Conservation (phyloP, 2,888 invertebrate species). For the Hanleya hanleyi region DNA sequence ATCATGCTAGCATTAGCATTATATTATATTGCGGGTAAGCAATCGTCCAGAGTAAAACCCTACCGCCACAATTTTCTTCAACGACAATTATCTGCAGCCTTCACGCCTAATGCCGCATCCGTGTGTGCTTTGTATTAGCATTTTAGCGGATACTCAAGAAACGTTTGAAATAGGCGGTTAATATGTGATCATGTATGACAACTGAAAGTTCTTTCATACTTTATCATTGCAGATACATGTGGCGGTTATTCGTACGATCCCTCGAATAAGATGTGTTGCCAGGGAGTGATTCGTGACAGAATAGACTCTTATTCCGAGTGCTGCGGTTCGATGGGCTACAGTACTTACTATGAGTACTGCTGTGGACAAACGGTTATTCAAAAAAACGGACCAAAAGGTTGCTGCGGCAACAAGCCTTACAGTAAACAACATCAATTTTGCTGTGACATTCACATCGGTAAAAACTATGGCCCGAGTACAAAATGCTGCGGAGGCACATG, state of each 20-base stretch:
- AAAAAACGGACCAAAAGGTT: not conserved
- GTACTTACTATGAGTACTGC: not conserved
- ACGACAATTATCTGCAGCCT: too few relatives aligned
- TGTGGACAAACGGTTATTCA: not conserved
- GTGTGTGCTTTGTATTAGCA: too few relatives aligned
- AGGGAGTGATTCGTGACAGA: not conserved
- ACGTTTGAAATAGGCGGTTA: too few relatives aligned
- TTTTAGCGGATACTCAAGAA: too few relatives aligned
- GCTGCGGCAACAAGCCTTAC: not conserved
- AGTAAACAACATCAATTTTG: not conserved
- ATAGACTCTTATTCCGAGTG: not conserved
- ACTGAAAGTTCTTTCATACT: too few relatives aligned
- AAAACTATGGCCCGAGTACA: not conserved
- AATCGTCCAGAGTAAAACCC: too few relatives aligned
- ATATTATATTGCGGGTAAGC: too few relatives aligned
- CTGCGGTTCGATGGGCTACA: not conserved
- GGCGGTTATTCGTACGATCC: not conserved
- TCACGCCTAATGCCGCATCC: too few relatives aligned
- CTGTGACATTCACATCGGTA: not conserved
- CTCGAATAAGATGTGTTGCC: not conserved
- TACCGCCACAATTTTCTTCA: too few relatives aligned
- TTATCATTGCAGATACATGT: not conserved
- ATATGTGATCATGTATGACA: too few relatives aligned
- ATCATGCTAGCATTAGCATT: too few relatives aligned
- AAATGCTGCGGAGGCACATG: not conserved